Evolutionary conservation across 2,888 invertebrate genomes (phyloP), one percentile per base, ranked within the genome.

Genomic region (Xanthia icteritia): DNA sequence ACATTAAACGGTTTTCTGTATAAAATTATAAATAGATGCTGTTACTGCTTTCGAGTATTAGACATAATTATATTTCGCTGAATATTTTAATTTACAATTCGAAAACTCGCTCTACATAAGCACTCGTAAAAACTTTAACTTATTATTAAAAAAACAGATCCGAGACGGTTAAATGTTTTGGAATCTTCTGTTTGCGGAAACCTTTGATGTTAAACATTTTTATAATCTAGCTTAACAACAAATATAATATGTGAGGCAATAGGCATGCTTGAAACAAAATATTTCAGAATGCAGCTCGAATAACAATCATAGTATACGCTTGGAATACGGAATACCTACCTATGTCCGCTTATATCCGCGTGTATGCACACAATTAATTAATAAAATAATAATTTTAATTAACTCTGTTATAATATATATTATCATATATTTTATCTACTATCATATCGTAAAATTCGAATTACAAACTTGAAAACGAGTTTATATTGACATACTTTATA

Each of bases 321-420:
- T 54, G 66, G 39, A 79, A 84, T 60, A 80, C 69, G 63, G 69
- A 83, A 84, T 81, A 68, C 5, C 5, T 20, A 27, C 31, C 3
- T 54, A 68, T n/a, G 27, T 39, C 5, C 6, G 51, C 9, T 36
- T 15, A 73, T 70, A 73, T 81, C 81, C 81, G 81, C 70, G 36
- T 80, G 36, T 17, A 9, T 65, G 51, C 11, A 58, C 36, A 63
- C 58, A 63, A 31, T 51, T 5, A 65, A 73, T 56, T 23, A 61
- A 69, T 56, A 42, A 42, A 83, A 39, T 0, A 73, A 70, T n/a
- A 66, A 42, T 63, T 77, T 65, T 63, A 67, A 84, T 68, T 61
- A 61, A 63, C 20, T 67, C 0, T 0, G 51, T 60, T 45, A 66
- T 23, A 45, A 58, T 51, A 65, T 36, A 39, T 51, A 36, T 27